Evolutionary conservation across 2,113 vertebrate species (phyloP).

Genomic region (Callocephalon fimbriatum): DNA sequence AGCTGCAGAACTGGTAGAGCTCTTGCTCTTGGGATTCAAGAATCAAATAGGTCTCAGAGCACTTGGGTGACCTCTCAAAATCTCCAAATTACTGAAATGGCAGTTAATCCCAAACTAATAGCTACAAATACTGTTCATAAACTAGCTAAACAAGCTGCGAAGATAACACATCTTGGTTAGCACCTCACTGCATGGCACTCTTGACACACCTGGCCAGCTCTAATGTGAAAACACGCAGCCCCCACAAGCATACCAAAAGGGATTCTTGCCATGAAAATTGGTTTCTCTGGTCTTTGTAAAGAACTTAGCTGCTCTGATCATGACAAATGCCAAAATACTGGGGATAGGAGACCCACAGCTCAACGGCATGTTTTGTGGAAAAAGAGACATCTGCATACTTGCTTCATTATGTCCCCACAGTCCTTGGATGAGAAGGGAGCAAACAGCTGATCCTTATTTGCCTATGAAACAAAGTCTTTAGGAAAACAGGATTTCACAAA

Average conservation of each 20-base stretch:
- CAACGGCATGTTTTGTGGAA: background rate
- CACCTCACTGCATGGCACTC: background rate
- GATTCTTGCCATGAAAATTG: background rate
- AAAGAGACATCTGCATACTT: background rate
- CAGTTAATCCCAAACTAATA: background rate
- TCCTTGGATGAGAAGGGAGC: background rate
- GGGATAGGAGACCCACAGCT: background rate
- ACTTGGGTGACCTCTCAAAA: background rate
- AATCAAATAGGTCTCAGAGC: background rate
- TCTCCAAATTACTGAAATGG: background rate
- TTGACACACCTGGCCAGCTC: background rate
- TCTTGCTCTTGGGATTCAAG: background rate
- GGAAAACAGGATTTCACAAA: constrained; percentile 36
- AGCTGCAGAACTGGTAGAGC: background rate
- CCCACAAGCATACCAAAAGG: background rate
- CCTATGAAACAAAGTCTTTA: constrained; percentile 47
- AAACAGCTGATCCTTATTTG: constrained; percentile 52
- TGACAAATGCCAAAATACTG: background rate
- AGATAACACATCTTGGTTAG: background rate
- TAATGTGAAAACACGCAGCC: background rate
- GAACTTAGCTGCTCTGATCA: background rate
- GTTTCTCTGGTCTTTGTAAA: background rate
- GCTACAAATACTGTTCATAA: background rate
- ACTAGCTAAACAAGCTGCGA: background rate
- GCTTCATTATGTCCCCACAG: background rate